Evolutionary conservation across 2,113 vertebrate genomes (phyloP), one percentile per base, ranked within the genome.

Genomic region (Tetrax tetrax): DNA sequence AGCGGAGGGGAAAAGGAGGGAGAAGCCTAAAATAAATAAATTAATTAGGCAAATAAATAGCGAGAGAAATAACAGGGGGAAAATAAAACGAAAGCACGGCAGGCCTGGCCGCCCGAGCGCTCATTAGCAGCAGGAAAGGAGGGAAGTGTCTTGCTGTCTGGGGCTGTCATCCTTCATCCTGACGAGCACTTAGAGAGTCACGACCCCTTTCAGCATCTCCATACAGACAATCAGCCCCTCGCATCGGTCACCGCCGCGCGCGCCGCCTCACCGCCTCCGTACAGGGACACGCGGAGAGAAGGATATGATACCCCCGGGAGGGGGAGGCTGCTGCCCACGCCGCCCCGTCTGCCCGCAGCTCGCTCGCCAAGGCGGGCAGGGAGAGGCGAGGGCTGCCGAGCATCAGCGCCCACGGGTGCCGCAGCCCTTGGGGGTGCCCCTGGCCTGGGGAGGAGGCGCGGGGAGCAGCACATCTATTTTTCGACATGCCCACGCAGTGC

Each of bases 141-240:
- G 93, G 96, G 97, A 98, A 98, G 98, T 88, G 96, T 97, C 97
- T 97, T 97, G 90, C 77, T 94, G 97, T 97, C 98, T 97, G 94
- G 83, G 13, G 96, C 97, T 98, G 98, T 97, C 98, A 98, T 97
- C 97, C 97, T 89, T 98, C 98, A 98, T 97, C 95, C 97, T 98
- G 98, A 98, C 88, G 97, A 98, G 98, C 98, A 97, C 98, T 98
- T 98, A 98, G 97, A 65, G 97, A 98, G 97, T 97, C 98, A 75
- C 87, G 97, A 98, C 97, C 98, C 98, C 98, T 98, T 98, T 98
- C 98, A 98, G 97, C 97, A 96, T 97, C 97, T 88, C 93, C 95
- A 63, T 76, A 28, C 97, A 96, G 96, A 93, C 98, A 95, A 97
- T 97, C 98, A 97, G 98, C 97, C 97, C 97, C 71, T 75, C 95